Base-by-base conservation (phyloP, 2,797 vertebrate genomes). In the Garrulus glandarius region DNA sequence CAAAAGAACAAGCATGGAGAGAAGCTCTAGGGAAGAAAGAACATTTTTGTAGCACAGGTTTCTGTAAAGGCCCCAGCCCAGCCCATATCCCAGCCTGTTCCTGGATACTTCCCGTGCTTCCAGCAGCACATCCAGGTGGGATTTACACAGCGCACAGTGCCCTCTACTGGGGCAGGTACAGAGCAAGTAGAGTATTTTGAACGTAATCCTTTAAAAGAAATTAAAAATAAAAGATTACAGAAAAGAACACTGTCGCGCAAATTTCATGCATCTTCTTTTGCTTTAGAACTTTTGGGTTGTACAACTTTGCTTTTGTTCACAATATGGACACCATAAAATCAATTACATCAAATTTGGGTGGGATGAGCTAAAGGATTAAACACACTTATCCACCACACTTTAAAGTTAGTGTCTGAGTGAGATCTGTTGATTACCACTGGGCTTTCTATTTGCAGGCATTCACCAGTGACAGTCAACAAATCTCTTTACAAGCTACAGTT, bases 161-260 rank as follows among this genome's bases (percentile, higher is more conserved):
- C 96, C 97, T 95, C 97, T 97, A 18, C 95, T 88, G 97, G 96
- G 86, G 5, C 39, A 87, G 49, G 71, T 6, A 61, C 19, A 53
- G 53, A 91, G 39, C 0, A 1, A 37, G 0, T 14, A 55, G 1
- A 37, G 0, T 14, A 52, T 47, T 79, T 19, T 16, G 37, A 90
- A 76, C 2, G 13, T 15, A 53, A 37, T 10, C 27, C 6, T 76
- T n/a, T 6, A 59, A 65, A 53, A 44, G 6, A 34, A 10, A 37
- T 18, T 23, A 4, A 55, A 41, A 60, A 55, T 19, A 29, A 18
- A 56, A 37, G 7, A 44, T 16, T 43, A 44, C 1, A 49, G 39
- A 60, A 77, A 87, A 67, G 14, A 64, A 43, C 15, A 49, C 4
- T 22, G 2, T 34, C 21, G 27, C 0, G 0, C 22, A 46, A 39